phyloP scores from a whole-genome alignment of 2,113 vertebrate genomes.

The Zosterops japonicus region DNA sequence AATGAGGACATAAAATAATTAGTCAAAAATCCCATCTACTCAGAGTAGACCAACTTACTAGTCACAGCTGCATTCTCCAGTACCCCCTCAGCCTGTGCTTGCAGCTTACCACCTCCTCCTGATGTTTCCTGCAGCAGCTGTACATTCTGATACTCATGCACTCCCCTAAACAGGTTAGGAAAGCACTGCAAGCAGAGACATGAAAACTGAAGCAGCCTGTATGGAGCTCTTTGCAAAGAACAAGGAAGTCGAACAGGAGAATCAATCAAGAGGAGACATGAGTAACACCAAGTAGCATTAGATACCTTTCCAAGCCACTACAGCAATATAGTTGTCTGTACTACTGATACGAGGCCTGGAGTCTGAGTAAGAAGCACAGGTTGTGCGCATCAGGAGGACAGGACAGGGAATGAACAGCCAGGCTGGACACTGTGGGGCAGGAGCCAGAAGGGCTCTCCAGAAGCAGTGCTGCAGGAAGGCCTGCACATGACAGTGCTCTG shows the following conservation, averaged over 20 bases:
- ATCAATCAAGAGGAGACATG: neutral
- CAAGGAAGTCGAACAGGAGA: neutral
- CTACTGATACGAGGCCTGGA: neutral
- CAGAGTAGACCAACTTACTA: neutral
- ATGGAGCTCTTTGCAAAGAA: neutral
- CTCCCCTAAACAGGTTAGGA: neutral
- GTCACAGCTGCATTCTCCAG: neutral
- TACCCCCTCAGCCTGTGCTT: neutral
- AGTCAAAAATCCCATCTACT: neutral
- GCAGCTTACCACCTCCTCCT: neutral
- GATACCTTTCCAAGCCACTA: neutral
- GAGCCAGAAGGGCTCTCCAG: neutral
- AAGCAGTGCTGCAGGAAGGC: neutral
- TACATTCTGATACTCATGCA: neutral
- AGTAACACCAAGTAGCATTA: neutral
- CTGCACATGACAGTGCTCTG: accelerated
- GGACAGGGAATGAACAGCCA: neutral
- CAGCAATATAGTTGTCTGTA: neutral
- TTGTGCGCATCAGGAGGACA: neutral
- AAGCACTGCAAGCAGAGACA: neutral
- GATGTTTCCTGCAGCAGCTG: neutral
- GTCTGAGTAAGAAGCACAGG: neutral
- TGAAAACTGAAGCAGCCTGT: neutral
- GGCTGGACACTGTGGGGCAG: neutral
- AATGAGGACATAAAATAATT: neutral